Evolutionary conservation across 2,888 invertebrate species (phyloP), one percentile per base, ranked within the genome.

Genomic region (Sussaba pulchella): DNA sequence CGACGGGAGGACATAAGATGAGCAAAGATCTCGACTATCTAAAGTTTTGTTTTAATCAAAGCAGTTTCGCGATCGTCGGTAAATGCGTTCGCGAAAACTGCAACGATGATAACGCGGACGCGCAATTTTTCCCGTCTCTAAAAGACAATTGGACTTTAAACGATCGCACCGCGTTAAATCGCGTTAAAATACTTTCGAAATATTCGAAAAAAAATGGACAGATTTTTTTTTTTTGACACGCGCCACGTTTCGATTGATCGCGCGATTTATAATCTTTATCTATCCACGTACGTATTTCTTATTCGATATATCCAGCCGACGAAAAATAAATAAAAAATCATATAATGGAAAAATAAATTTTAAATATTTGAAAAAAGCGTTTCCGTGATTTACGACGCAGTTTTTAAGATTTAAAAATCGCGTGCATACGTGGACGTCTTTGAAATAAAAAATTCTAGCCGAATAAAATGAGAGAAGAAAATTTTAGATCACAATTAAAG

Each of bases 151-250:
- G 57, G 45, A 69, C 45, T 57, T 24, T 45, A 6, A 5, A 45
- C 67, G 41, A 66, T 66, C 47, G 36, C 69, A 52, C 43, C 66
- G 36, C 52, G 43, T 66, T 36, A 41, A n/a, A 45, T 79, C 69
- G 84, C n/a, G 85, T 85, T 86, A 87, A 88, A 87, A 87, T 88
- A 87, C 87, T 88, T 88, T 88, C 87, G 86, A 88, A 83, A 87
- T 82, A 84, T 87, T 87, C 85, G 86, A 86, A 87, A 82, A 87
- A 85, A 82, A 85, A 85, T 87, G 87, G 87, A 87, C 87, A 87
- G 87, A 86, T 84, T 87, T n/a, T n/a, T n/a, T n/a, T n/a, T n/a
- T n/a, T n/a, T 84, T 81, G 81, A 83, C 82, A 84, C 83, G 85
- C 85, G 87, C 84, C 31, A 6, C 31, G 57, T 50, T 50, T 41